Percentiles rank a stretch among this genome's conserved stretches.
Evolutionary conservation across 2,797 vertebrate genomes (phyloP).

Genomic region (Arnoldichthys spilopterus): DNA sequence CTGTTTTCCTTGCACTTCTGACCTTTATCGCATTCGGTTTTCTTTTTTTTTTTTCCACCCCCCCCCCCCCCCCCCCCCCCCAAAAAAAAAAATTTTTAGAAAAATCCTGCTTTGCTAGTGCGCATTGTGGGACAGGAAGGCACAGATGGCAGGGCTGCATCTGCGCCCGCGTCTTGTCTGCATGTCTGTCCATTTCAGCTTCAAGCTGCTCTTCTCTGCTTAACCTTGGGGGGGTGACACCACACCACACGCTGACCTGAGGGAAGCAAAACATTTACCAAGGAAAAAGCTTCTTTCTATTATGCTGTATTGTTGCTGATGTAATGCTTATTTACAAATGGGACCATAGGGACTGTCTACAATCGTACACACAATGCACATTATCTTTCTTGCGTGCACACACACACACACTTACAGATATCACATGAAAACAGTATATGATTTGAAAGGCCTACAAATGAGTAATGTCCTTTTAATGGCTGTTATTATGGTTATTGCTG

Average conservation of each 20-base stretch:
- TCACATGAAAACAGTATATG: slow-evolving; percentile 55
- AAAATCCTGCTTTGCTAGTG: slow-evolving; percentile 42
- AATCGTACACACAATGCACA: slow-evolving; percentile 24
- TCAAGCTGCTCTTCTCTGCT: slow-evolving; percentile 57
- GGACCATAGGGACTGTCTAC: slow-evolving; percentile 54
- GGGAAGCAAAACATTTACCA: slow-evolving; percentile 44
- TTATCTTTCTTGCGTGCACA: background rate
- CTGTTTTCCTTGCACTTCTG: background rate
- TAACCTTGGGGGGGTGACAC: slow-evolving; percentile 32
- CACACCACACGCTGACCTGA: slow-evolving; percentile 34
- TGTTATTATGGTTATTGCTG: slow-evolving; percentile 77
- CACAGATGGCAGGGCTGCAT: slow-evolving; percentile 15
- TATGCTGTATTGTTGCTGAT: slow-evolving; percentile 42
- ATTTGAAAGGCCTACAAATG: slow-evolving; percentile 63
- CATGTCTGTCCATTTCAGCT: slow-evolving; percentile 53
- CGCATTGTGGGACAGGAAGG: slow-evolving; percentile 43
- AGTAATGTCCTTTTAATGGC: slow-evolving; percentile 75
- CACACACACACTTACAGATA: slow-evolving; percentile 43
- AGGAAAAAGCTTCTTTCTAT: slow-evolving; percentile 47
- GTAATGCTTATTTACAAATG: slow-evolving; percentile 54
- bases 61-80: background rate
- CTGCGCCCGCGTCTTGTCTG: slow-evolving; percentile 47
- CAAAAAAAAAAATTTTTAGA: too few relatives aligned
- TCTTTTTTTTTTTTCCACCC: background rate
- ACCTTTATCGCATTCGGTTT: background rate